Evolutionary conservation across 2,113 vertebrate species (phyloP).

Genomic region (Redunca redunca): DNA sequence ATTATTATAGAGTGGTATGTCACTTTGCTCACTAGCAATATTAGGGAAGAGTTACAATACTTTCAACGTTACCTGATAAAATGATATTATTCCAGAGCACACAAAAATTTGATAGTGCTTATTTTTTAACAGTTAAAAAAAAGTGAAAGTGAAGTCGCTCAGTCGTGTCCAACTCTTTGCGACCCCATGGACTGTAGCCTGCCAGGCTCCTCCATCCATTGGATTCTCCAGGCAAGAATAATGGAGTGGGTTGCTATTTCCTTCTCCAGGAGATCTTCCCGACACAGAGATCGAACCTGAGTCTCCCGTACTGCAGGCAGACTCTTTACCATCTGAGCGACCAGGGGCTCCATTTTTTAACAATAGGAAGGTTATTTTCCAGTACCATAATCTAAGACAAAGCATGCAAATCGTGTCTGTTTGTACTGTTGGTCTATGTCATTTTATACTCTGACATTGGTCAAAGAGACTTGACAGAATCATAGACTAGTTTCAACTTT

Average conservation of each 20-base stretch:
- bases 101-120: neutral
- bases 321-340: neutral
- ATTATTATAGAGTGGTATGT: neutral
- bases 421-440: neutral
- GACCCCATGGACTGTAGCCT: neutral
- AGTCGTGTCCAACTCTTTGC: accelerated
- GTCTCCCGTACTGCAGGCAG: neutral
- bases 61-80: neutral
- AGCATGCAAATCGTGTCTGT: neutral
- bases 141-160: neutral
- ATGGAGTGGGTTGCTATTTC: neutral
- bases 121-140: neutral
- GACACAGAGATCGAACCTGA: neutral
- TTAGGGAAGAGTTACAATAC: neutral
- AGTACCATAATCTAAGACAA: neutral
- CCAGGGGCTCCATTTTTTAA: neutral
- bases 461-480: neutral
- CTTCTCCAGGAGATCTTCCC: neutral
- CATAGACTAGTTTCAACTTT: neutral
- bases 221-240: neutral
- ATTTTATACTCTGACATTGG: neutral
- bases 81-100: neutral
- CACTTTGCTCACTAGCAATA: neutral
- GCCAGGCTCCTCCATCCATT: neutral
- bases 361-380: neutral